Evolutionary conservation across 1,140 invertebrate species (phyloP), one percentile per base, ranked within the genome.

Genomic region (Belonocnema kinseyi): DNA sequence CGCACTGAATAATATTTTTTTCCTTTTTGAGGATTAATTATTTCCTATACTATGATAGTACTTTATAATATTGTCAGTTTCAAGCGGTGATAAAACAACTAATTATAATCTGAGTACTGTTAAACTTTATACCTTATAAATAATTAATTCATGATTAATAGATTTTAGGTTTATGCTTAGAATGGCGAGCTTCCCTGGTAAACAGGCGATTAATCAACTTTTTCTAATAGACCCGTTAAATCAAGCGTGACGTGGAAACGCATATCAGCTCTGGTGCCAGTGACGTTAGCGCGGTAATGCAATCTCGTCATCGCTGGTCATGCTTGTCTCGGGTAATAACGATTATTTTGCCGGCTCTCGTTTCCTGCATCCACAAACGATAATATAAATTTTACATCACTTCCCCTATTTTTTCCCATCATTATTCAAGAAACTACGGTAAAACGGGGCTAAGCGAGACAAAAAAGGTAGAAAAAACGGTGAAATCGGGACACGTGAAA

Each of bases 321-420:
- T 74, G 80, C 78, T 80, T 85, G 86, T 85, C 85, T 82, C 76
- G 76, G 77, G 77, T 80, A 83, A 87, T 87, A 87, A 86, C 83
- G 80, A 87, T 86, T 86, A 83, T 82, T 83, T 80, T 81, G 77
- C 58, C 53, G 54, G 70, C 76, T 79, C 73, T 77, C 76, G 61
- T 78, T 81, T 72, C 75, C 80, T 71, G 56, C 74, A 82, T 77
- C 78, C 78, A 78, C 78, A 78, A 56, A 73, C 66, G 51, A 53
- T 61, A 71, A 76, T 73, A 40, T 53, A 54, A 73, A 54, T 66
- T 53, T 13, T 16, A 72, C 50, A 46, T 52, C 26, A 73, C 52
- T 17, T 58, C 11, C 2, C 56, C 12, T 26, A 58, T 8, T 58
- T 58, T 58, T 58, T 11, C 19, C 53, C 8, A n/a, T 54, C 1